A percentile compares a stretch with the other conserved stretches of the same genome.
Conservation (phyloP, 2,888 invertebrate genomes). For the Synanthedon myopaeformis region DNA sequence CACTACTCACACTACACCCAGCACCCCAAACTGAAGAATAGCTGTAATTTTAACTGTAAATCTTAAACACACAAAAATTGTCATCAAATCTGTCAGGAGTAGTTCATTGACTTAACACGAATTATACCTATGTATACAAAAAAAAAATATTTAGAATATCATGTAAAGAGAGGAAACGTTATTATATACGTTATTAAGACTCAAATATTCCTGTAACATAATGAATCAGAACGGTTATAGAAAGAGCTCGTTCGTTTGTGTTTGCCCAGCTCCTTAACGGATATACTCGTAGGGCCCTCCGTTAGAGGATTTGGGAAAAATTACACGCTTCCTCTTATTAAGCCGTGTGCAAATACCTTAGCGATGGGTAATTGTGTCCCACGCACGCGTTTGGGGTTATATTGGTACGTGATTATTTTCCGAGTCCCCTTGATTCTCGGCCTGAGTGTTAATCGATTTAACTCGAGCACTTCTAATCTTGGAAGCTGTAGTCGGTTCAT, state of each 20-base stretch:
- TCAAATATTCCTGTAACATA: no score
- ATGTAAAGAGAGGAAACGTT: no score
- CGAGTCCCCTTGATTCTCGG: not conserved
- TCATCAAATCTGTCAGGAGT: no score
- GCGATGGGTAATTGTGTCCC: not conserved
- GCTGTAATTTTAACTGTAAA: no score
- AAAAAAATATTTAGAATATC: no score
- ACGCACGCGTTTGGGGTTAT: not conserved
- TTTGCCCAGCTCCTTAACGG: slow-evolving; percentile 43
- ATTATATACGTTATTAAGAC: no score
- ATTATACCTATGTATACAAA: no score
- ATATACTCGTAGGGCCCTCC: slow-evolving; percentile 14
- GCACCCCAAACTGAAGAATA: no score
- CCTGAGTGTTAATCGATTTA: not conserved
- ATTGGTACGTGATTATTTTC: not conserved
- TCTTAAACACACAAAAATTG: no score
- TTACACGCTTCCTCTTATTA: slow-evolving; percentile 45
- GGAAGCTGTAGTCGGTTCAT: not conserved
- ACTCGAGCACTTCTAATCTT: not conserved
- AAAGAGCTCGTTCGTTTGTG: slow-evolving; percentile 12
- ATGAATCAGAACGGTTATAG: no score
- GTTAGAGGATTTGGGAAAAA: slow-evolving; percentile 41
- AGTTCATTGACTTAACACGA: no score
- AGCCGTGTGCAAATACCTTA: slow-evolving; percentile 44
- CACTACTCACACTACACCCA: no score